Conservation (phyloP, 2,797 vertebrate genomes). For the Megalops cyprinoides region DNA sequence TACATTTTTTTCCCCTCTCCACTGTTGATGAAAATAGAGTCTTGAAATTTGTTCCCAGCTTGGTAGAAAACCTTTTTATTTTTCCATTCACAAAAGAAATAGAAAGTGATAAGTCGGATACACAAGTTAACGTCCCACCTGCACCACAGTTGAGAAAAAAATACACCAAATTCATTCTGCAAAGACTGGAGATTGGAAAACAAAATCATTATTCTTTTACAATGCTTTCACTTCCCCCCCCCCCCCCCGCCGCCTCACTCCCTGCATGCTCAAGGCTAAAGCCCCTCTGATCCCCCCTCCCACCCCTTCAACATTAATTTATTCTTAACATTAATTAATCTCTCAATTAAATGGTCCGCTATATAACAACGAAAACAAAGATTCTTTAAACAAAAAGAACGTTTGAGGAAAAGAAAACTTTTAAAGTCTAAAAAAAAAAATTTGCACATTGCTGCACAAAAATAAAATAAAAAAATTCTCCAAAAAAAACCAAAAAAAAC, state of each 20-base stretch:
- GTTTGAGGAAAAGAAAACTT: slow-evolving; percentile 69
- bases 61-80: slow-evolving; percentile 51
- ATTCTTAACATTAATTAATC: too few relatives aligned
- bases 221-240: not conserved
- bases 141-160: slow-evolving; percentile 46
- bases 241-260: slow-evolving; percentile 12
- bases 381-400: slow-evolving; percentile 82
- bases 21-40: slow-evolving; percentile 1
- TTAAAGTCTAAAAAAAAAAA: slow-evolving; percentile 78
- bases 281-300: slow-evolving; percentile 56
- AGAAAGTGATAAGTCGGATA: slow-evolving; percentile 68
- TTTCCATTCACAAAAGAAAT: slow-evolving; percentile 70
- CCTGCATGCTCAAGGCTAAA: slow-evolving; percentile 40
- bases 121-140: slow-evolving; percentile 68
- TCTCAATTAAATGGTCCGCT: slow-evolving; percentile 67
- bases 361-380: slow-evolving; percentile 74
- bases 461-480: slow-evolving; percentile 45
- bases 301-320: slow-evolving; percentile 49
- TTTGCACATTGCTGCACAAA: slow-evolving; percentile 75
- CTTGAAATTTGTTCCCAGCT: slow-evolving; percentile 24
- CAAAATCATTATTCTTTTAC: slow-evolving; percentile 56
- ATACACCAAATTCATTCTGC: slow-evolving; percentile 50
- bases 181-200: slow-evolving; percentile 58
- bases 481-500: slow-evolving; percentile 23
- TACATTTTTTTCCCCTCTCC: too few relatives aligned